These are phyloP conservation scores for Anas bernieri DNA, from an alignment of 2,797 vertebrate genomes.

Conservation along the genomic window DNA sequence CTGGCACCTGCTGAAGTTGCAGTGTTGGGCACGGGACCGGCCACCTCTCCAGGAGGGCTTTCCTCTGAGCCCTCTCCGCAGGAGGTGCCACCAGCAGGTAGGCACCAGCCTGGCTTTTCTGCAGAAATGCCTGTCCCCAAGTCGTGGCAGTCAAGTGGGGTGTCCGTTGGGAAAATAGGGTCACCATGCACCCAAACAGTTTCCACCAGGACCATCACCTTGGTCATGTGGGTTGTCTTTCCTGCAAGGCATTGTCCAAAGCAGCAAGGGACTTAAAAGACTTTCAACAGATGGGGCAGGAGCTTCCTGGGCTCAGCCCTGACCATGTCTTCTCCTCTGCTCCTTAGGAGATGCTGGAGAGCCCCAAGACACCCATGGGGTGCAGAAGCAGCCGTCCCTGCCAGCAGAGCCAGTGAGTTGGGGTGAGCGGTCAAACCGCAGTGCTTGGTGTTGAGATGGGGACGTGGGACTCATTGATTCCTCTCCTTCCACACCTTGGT, in stretches of 20 bases:
- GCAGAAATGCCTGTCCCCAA: background rate
- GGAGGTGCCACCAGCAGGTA: background rate
- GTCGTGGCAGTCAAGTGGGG: too few species aligned
- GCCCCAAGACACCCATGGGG: background rate
- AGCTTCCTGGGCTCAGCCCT: background rate
- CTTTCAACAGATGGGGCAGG: background rate
- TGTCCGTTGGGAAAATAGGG: fast-evolving
- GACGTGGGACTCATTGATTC: background rate
- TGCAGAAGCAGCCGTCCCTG: background rate
- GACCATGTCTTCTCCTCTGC: background rate
- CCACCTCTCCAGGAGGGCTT: background rate
- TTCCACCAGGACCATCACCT: background rate
- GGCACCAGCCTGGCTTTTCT: background rate
- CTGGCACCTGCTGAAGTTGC: background rate
- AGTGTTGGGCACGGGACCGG: fast-evolving
- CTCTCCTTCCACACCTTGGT: fast-evolving
- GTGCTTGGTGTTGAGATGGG: fast-evolving
- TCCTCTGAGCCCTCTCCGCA: background rate
- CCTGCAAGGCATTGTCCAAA: background rate
- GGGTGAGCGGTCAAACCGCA: too few species aligned
- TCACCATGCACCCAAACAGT: fast-evolving
- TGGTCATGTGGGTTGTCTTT: background rate
- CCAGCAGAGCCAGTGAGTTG: constrained; percentile 64
- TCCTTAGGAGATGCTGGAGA: constrained; percentile 32
- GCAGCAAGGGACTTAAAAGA: background rate